Evolutionary conservation across 2,888 invertebrate species (phyloP).

Genomic region (Calameuta filiformis): DNA sequence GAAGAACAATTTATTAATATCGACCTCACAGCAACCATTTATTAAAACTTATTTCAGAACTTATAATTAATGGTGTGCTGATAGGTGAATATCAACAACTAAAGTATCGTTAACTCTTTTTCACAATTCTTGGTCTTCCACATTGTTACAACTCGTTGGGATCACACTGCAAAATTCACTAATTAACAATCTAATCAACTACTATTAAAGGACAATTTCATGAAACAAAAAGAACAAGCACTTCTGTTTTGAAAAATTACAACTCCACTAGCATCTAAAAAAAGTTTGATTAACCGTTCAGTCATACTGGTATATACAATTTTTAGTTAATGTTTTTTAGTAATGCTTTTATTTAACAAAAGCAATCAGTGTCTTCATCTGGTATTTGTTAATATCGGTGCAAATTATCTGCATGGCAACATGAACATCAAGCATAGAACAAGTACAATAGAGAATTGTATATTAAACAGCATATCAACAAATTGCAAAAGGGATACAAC

Average conservation of each 20-base stretch:
- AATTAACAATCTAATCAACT: not conserved
- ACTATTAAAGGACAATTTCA: not conserved
- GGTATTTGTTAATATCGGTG: not conserved
- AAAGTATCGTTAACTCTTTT: not conserved
- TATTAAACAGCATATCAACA: not conserved
- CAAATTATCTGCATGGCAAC: not conserved
- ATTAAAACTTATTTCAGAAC: not conserved
- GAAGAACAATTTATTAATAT: no score
- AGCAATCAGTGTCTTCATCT: not conserved
- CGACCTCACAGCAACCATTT: no score
- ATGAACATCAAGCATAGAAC: not conserved
- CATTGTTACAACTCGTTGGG: not conserved
- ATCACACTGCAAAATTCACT: not conserved
- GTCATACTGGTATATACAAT: not conserved
- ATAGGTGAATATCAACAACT: not conserved
- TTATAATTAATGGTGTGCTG: not conserved
- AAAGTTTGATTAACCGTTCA: not conserved
- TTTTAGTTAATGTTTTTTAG: not conserved
- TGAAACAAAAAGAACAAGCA: not conserved
- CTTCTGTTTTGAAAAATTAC: not conserved
- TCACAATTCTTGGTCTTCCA: not conserved
- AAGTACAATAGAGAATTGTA: not conserved
- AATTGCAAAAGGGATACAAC: not conserved
- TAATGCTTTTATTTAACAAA: not conserved
- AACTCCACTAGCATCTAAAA: not conserved